phyloP scores from a whole-genome alignment of 2,113 vertebrate species.

The Myotis yumanensis region DNA sequence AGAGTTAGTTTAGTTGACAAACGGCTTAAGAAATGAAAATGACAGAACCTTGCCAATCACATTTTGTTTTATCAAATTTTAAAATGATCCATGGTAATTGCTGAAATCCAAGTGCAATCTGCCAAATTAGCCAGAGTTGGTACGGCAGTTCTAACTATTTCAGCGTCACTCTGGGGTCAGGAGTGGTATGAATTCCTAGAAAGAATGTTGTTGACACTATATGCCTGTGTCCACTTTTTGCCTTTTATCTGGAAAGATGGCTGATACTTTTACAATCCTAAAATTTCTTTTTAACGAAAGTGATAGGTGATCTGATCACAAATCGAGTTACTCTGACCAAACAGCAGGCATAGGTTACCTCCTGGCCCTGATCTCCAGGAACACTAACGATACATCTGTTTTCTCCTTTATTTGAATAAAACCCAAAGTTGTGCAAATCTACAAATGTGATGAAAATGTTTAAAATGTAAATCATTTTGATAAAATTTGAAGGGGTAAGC shows the following conservation, averaged over 20 bases:
- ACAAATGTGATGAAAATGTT: constrained; percentile 41
- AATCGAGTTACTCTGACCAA: neutral
- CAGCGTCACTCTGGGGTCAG: neutral
- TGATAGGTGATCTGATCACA: neutral
- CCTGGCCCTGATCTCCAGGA: neutral
- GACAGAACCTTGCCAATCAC: neutral
- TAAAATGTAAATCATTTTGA: constrained; percentile 43
- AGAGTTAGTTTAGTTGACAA: neutral
- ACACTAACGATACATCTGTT: constrained; percentile 38
- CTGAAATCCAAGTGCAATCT: neutral
- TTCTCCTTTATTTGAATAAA: constrained; percentile 38
- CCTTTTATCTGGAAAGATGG: neutral
- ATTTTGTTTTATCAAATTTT: constrained; percentile 36
- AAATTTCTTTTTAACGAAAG: neutral
- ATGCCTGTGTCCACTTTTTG: neutral
- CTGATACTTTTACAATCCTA: neutral
- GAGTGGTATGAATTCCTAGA: neutral
- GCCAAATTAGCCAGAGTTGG: neutral
- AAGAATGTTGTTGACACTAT: neutral
- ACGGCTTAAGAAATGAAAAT: constrained; percentile 32
- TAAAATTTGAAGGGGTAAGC: constrained; percentile 41
- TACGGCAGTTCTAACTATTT: neutral
- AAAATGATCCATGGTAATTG: neutral
- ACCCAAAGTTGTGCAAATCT: neutral
- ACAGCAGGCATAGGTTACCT: neutral